Evolutionary conservation across 2,888 invertebrate genomes (phyloP).

Genomic region (Phyllotreta striolata): DNA sequence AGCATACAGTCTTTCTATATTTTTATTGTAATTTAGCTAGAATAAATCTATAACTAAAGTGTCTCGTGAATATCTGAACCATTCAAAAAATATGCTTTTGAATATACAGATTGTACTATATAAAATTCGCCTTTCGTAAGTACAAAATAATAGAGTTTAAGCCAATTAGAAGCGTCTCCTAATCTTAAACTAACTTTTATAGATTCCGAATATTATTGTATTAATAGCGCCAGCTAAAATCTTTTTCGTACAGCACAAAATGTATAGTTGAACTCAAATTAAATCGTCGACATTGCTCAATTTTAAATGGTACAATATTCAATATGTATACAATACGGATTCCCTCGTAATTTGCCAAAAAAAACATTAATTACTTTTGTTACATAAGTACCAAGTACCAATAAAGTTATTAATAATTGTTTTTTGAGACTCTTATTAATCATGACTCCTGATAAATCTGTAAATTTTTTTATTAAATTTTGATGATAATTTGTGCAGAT

Average conservation of each 20-base stretch:
- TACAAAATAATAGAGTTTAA: no score
- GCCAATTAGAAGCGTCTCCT: no score
- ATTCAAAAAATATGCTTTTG: slow-evolving; percentile 1
- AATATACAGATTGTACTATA: not conserved
- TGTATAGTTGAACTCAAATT: no score
- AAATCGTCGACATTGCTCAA: not conserved
- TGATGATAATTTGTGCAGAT: not conserved
- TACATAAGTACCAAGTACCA: no score
- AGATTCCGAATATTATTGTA: no score
- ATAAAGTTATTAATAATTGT: no score
- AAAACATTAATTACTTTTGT: not conserved
- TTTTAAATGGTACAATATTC: slow-evolving; percentile 28
- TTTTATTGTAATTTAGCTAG: slow-evolving; percentile 52
- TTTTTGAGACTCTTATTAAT: no score
- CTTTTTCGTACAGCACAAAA: no score
- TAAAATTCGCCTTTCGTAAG: not conserved
- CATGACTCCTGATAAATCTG: no score
- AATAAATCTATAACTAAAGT: slow-evolving; percentile 53
- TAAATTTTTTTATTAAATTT: no score
- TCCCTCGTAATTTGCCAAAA: not conserved
- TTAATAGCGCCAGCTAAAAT: no score
- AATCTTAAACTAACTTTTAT: no score
- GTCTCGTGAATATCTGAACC: slow-evolving; percentile 42
- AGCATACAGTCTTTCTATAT: slow-evolving; percentile 60
- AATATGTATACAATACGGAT: slow-evolving; percentile 20